Base-by-base conservation (phyloP, 1,140 invertebrate genomes). In the Cecropterus lyciades region DNA sequence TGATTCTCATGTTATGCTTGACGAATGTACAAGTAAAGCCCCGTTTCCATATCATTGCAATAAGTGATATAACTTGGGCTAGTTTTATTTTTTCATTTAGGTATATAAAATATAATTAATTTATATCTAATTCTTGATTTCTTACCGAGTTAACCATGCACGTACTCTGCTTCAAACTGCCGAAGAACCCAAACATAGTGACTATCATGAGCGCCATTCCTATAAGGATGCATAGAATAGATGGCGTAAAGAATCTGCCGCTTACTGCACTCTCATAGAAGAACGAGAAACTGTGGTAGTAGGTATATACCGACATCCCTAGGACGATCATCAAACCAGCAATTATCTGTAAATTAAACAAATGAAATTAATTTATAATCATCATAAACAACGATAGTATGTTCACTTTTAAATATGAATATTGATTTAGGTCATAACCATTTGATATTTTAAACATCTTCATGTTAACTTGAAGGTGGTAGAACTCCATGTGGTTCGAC, bases 141-240 rank as follows among this genome's bases (percentile, higher is more conserved):
- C 94, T 93, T 93, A 97, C 96, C 76, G 94, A 92, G 73, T 97
- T 95, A n/a, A 97, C 95, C 93, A 98, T 94, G 81, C 96, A 96
- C 3, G 96, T 95, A 79, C 96, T 97, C 84, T 97, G 96, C 84
- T 94, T 96, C 33, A 97, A 85, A 3, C 97, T 97, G 16, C 97
- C 97, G 67, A 95, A 96, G 79, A 96, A 97, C 30, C 97, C 97
- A 72, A 97, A 95, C 48, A 95, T 93, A 1, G 97, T 95, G 8
- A 97, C 95, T 5, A 96, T 77, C 40, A 97, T 94, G 17, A 97
- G 93, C n/a, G 96, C 93, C 63, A 95, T 92, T 0, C 97, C 97
- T 63, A 97, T 93, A 11, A 96, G 93, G 13, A 97, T 95, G 6
- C 97, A 89, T 0, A 98, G 85, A 0, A 94, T 93, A 0, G 96